Conservation (phyloP, 2,888 invertebrate species). For the Creontiades dilutus region DNA sequence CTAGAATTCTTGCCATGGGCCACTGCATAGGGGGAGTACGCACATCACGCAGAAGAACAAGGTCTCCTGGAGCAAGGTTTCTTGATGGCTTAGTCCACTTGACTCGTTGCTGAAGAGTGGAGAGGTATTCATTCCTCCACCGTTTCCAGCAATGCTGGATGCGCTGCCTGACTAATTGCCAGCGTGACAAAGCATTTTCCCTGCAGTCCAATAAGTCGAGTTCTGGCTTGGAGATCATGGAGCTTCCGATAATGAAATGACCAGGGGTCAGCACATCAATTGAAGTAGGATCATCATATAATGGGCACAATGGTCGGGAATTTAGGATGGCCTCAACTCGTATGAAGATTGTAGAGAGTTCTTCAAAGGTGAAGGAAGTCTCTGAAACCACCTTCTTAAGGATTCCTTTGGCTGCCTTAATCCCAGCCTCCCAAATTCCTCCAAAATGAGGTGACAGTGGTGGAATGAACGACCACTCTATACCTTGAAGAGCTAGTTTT, state of each 20-base stretch:
- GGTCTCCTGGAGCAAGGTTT: neutral
- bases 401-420: slow-evolving; percentile 75
- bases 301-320: slow-evolving; percentile 76
- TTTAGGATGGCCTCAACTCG: slow-evolving; percentile 77
- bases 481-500: slow-evolving; percentile 77
- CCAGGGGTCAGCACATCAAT: slow-evolving; percentile 76
- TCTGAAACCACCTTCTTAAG: slow-evolving; percentile 69
- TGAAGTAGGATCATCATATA: slow-evolving; percentile 75
- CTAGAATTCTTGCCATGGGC: neutral
- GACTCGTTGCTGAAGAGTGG: neutral
- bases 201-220: slow-evolving; percentile 61
- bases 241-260: slow-evolving; percentile 76
- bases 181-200: slow-evolving; percentile 26
- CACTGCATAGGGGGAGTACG: neutral
- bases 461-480: slow-evolving; percentile 71
- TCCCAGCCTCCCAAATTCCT: slow-evolving; percentile 77
- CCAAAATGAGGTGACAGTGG: slow-evolving; percentile 76
- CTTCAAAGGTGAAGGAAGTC: slow-evolving; percentile 76
- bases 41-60: neutral
- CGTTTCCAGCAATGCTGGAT: slow-evolving; percentile 6
- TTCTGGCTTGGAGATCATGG: slow-evolving; percentile 75
- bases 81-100: neutral
- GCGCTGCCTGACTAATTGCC: neutral
- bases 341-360: slow-evolving; percentile 75
- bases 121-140: neutral